Evolutionary conservation across 2,888 invertebrate species (phyloP), one percentile per base, ranked within the genome.

Genomic region (Andrena chrysosceles): DNA sequence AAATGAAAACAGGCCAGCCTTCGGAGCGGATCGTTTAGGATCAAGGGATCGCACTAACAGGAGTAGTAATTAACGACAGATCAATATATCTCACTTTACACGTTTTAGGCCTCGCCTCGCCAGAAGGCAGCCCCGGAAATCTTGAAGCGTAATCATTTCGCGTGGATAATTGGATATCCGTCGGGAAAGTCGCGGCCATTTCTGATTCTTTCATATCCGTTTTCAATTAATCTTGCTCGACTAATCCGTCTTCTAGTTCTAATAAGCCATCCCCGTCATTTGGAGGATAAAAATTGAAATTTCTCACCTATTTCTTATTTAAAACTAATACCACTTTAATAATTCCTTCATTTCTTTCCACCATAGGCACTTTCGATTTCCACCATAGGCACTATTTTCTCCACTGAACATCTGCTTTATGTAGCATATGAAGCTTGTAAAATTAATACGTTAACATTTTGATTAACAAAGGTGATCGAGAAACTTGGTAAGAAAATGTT

Each of bases 1-100:
- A 29, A 63, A 77, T 10, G 49, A 42, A 31, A 8, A 48, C 4
- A 6, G 26, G 8, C 31, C 29, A 48, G 31, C 48, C 69, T 52
- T 77, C 26, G 62, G 49, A 69, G 60, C 26, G 59, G 66, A 77
- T 77, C 60, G 73, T 3, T n/a, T 2, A n/a, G 35, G 72, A 72
- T 69, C 49, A 29, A 73, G 26, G 60, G 31, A 64, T 69, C 31
- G 8, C 23, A 56, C 8, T n/a, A 60, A 73, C 49, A 13, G 59
- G 26, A 23, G 54, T 13, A 54, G 77, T 48, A 77, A 73, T 81
- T 77, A 77, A 60, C 71, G 54, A 2, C 3, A 42, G 59, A 77
- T 78, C 81, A 13, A 81, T 81, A 73, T 60, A 78, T 77, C 72
- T 77, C 60, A 64, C 54, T 81, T 81, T 68, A 8, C 77, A 7